Evolutionary conservation across 2,797 vertebrate species (phyloP), one percentile per base, ranked within the genome.

Genomic region (Chelon auratus): DNA sequence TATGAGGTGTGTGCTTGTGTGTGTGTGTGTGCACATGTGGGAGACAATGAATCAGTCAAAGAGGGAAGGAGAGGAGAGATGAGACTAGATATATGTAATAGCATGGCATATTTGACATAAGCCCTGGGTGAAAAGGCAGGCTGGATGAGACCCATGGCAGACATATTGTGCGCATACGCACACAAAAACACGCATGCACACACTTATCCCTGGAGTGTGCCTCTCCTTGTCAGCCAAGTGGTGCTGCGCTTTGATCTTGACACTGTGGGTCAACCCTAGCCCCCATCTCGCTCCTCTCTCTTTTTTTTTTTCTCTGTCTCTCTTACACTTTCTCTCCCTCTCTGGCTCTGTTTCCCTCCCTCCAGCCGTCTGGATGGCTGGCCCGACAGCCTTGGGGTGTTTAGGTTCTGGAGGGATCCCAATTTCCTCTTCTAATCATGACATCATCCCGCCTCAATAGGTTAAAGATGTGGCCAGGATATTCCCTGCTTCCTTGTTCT

Each of bases 361-460:
- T 86, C 62, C 74, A 89, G 83, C 82, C 77, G 85, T 90, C 87
- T 87, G 87, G 64, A 79, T 85, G 78, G 66, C 83, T 90, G 82
- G 81, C 86, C 79, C 53, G 37, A 85, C 87, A 86, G 92, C 94
- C 89, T 89, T 84, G 83, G 94, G 93, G 87, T 95, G 92, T 94
- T 95, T 94, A 93, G 91, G 84, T 93, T 94, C 88, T 94, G 94
- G 93, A 95, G 91, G 89, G 91, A 92, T 94, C 92, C 93, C 92
- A 94, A 93, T 93, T 95, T 95, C 94, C 94, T 94, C 90, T 91
- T 93, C 92, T 95, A 95, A 95, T 95, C 95, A 95, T 95, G 95
- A 95, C 95, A 95, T 95, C 94, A 95, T 94, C 91, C 85, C 82
- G 92, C 87, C 92, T 94, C 90, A 93, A 95, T 94, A 92, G 93